These are phyloP conservation scores for Hypothenemus hampei DNA, from an alignment of 1,140 invertebrate genomes.

Conservation along the genomic window DNA sequence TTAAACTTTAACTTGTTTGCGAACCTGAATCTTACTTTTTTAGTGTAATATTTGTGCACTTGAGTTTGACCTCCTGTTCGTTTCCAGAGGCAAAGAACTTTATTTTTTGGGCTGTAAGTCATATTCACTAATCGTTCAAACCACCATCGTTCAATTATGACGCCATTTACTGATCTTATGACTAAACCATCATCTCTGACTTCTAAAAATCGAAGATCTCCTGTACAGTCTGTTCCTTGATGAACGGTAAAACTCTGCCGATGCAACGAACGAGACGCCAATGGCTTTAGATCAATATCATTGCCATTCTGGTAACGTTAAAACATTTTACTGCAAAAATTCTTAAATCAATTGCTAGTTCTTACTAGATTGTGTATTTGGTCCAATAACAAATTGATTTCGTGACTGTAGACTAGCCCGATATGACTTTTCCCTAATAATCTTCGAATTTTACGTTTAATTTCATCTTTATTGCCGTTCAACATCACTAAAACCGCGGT, in stretches of 20 bases:
- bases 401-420: conserved; percentile 93
- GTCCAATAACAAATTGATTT: conserved; percentile 94
- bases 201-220: conserved; percentile 84
- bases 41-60: conserved; percentile 98
- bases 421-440: conserved; percentile 97
- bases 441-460: conserved; percentile 88
- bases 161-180: conserved; percentile 72
- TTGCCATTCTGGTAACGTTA: conserved; percentile 88
- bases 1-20: background rate
- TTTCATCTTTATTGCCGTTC: conserved; percentile 77
- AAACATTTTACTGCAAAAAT: background rate
- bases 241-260: conserved; percentile 98
- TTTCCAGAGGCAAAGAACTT: conserved; percentile 94
- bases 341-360: background rate
- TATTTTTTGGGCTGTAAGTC: conserved; percentile 98
- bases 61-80: conserved; percentile 86
- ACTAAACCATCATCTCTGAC: conserved; percentile 97
- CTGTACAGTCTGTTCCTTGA: conserved; percentile 83
- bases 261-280: conserved; percentile 87
- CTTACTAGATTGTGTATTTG: conserved; percentile 91
- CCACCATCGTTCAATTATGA: conserved; percentile 98
- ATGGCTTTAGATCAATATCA: conserved; percentile 92
- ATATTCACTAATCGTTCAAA: conserved; percentile 98
- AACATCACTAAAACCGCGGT: conserved; percentile 96
- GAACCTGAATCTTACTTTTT: conserved; percentile 73